Percentiles rank a stretch among this genome's conserved stretches.
These are phyloP conservation scores for Cepaea hortensis DNA, from an alignment of 2,888 invertebrate genomes.

Conservation along the genomic window DNA sequence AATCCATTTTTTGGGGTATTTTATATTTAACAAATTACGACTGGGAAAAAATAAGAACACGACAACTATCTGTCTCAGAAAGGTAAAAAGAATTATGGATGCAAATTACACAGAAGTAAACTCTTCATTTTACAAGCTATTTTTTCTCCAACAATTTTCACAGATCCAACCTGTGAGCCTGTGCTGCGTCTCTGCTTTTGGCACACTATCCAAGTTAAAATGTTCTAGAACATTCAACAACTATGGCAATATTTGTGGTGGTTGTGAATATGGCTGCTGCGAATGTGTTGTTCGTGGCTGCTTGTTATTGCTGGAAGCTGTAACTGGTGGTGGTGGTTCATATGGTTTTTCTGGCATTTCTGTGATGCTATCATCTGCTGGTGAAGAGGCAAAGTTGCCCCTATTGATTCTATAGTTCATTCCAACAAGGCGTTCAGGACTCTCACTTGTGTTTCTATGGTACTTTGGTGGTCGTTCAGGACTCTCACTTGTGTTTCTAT, in stretches of 20 bases:
- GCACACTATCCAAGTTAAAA: too few relatives aligned
- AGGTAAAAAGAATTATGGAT: too few relatives aligned
- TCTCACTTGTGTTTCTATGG: slow-evolving; percentile 67
- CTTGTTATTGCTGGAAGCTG: slow-evolving; percentile 64
- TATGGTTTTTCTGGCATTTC: slow-evolving; percentile 63
- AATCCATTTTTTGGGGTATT: too few relatives aligned
- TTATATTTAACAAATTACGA: too few relatives aligned
- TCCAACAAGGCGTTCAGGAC: slow-evolving; percentile 55
- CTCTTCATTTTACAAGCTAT: too few relatives aligned
- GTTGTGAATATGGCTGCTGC: slow-evolving; percentile 92
- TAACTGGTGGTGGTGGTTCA: slow-evolving; percentile 70
- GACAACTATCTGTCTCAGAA: too few relatives aligned
- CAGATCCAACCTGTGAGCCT: too few relatives aligned
- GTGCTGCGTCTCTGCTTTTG: too few relatives aligned
- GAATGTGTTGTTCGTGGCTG: slow-evolving; percentile 68
- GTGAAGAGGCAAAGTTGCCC: slow-evolving; percentile 38
- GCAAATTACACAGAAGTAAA: too few relatives aligned
- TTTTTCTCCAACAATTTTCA: too few relatives aligned
- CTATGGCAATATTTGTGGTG: slow-evolving; percentile 97
- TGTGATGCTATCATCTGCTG: slow-evolving; percentile 61
- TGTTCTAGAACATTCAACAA: neutral
- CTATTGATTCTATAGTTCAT: slow-evolving; percentile 41
- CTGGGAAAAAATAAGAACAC: too few relatives aligned
- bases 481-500: slow-evolving; percentile 67
- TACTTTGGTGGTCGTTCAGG: slow-evolving; percentile 64